Conservation (phyloP, 2,113 vertebrate species). For the Cisticola juncidis region DNA sequence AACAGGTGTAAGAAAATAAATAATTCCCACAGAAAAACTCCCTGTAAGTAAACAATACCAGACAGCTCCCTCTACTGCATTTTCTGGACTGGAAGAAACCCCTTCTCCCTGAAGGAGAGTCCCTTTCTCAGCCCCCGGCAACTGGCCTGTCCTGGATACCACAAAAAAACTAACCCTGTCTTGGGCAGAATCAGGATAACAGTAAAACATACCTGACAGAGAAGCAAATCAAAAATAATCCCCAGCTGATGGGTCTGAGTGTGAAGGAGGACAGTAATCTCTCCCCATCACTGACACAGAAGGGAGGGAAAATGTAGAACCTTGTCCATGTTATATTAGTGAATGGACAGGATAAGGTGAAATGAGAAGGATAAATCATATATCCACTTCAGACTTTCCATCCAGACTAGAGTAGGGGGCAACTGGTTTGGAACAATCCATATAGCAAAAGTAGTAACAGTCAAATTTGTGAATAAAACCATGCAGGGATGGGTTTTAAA, state of each 20-base stretch:
- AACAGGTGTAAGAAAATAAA: background rate
- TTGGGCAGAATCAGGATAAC: background rate
- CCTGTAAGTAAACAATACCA: background rate
- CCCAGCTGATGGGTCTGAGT: background rate
- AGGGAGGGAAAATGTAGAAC: background rate
- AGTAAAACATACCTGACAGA: background rate
- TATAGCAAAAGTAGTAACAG: background rate
- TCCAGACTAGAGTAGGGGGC: background rate
- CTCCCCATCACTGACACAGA: background rate
- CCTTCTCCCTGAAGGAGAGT: background rate
- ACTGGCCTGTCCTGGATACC: background rate
- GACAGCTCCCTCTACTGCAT: background rate
- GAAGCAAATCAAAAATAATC: background rate
- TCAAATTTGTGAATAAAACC: background rate
- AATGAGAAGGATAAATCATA: background rate
- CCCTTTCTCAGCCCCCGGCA: background rate
- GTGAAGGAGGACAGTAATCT: background rate
- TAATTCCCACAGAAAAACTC: background rate
- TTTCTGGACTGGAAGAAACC: background rate
- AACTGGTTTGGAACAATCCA: background rate
- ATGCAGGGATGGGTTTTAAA: background rate
- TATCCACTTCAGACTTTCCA: background rate
- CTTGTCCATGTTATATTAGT: background rate
- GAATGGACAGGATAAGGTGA: background rate
- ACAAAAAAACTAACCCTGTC: background rate